These are phyloP conservation scores for Opisthograptis luteolata DNA, from an alignment of 2,888 invertebrate genomes.

Conservation along the genomic window DNA sequence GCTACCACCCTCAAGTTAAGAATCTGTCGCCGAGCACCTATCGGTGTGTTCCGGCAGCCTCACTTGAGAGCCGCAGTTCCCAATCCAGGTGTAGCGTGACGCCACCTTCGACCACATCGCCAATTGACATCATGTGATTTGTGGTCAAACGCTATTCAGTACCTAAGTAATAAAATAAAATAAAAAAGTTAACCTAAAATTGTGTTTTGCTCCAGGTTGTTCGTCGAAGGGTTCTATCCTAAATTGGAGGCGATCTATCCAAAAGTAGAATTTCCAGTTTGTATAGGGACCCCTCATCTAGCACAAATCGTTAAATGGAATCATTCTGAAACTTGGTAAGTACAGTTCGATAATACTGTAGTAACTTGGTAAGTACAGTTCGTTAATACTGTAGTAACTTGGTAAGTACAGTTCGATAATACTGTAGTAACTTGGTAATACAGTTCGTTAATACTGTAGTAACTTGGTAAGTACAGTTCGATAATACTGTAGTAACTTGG, in stretches of 20 bases:
- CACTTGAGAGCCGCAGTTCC: too few relatives aligned
- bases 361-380: conserved; percentile 24
- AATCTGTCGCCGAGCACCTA: too few relatives aligned
- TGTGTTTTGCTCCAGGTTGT: conserved; percentile 82
- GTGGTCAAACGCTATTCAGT: too few relatives aligned
- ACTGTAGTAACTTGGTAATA: conserved; percentile 19
- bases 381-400: too few relatives aligned
- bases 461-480: conserved; percentile 77
- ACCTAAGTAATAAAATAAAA: background rate
- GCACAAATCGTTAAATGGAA: conserved; percentile 93
- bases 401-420: conserved; percentile 62
- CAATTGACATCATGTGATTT: too few relatives aligned
- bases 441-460: too few relatives aligned
- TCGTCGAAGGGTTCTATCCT: conserved; percentile 89
- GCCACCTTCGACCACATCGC: too few relatives aligned
- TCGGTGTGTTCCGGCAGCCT: too few relatives aligned
- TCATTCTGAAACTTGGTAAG: conserved; percentile 87
- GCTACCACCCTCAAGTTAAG: too few relatives aligned
- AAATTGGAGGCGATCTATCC: conserved; percentile 90
- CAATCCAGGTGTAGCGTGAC: too few relatives aligned
- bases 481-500: background rate
- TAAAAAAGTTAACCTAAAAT: too few relatives aligned
- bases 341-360: background rate
- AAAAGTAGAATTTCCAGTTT: conserved; percentile 90
- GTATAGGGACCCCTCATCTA: conserved; percentile 92